A percentile compares a stretch with the other conserved stretches of the same genome.
Evolutionary conservation across 2,113 vertebrate genomes (phyloP).

Genomic region (Syngnathus floridae): DNA sequence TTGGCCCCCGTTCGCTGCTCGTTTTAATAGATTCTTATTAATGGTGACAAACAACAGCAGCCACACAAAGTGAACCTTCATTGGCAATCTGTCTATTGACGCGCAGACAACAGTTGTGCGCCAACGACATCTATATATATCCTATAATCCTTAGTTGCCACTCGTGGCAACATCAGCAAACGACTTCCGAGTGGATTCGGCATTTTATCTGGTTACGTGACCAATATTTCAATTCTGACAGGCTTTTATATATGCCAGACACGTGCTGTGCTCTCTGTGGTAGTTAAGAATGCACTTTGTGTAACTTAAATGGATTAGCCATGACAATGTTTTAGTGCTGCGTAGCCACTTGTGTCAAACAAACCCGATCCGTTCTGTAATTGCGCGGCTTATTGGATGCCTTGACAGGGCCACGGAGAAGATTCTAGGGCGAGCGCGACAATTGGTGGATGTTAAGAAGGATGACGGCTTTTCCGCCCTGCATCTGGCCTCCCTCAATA

Average conservation of each 20-base stretch:
- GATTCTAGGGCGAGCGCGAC: constrained; percentile 85
- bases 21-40: no score
- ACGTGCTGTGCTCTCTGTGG: neutral
- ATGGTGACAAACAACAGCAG: no score
- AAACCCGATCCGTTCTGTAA: neutral
- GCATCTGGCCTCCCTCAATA: constrained; percentile 91
- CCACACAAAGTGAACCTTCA: no score
- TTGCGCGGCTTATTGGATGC: constrained; percentile 13
- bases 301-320: neutral
- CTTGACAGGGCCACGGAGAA: constrained; percentile 81
- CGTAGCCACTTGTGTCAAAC: neutral
- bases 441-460: constrained; percentile 92
- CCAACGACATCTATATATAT: no score
- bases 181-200: no score
- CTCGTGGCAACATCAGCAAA: no score
- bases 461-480: constrained; percentile 92
- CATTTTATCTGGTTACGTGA: no score
- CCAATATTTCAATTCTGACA: neutral
- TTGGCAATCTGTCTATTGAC: no score
- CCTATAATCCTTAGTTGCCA: no score
- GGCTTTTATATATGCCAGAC: neutral
- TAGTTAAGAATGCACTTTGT: neutral
- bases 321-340: neutral
- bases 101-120: no score
- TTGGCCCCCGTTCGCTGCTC: no score